Percentiles rank a stretch among this genome's conserved stretches.
These are phyloP conservation scores for Sitta carolinensis DNA, from an alignment of 2,797 vertebrate species.

Conservation along the genomic window DNA sequence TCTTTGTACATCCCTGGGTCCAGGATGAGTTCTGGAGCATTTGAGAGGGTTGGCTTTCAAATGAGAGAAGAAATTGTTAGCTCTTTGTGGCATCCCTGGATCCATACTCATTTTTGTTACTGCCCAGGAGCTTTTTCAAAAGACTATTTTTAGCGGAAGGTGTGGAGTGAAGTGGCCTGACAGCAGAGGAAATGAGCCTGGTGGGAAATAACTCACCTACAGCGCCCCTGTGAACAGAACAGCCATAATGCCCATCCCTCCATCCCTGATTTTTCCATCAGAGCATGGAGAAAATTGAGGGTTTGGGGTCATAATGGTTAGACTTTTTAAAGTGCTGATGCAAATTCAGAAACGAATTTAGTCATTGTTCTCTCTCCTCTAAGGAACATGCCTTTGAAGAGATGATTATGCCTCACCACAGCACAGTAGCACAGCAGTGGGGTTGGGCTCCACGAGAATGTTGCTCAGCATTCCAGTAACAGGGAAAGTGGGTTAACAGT, in stretches of 20 bases:
- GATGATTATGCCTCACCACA: rapidly evolving
- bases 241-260: not conserved
- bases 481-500: not conserved
- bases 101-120: not conserved
- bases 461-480: not conserved
- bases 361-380: not conserved
- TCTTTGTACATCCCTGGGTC: rapidly evolving
- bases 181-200: not conserved
- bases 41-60: not conserved
- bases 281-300: not conserved
- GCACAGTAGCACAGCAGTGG: rapidly evolving
- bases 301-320: not conserved
- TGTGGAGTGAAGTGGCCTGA: not conserved
- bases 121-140: not conserved
- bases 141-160: not conserved
- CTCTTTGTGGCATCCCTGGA: not conserved
- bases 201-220: not conserved
- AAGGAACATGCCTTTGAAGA: not conserved
- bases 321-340: not conserved
- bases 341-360: not conserved
- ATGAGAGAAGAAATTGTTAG: not conserved
- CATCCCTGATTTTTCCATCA: not conserved
- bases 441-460: not conserved
- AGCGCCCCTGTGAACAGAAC: not conserved
- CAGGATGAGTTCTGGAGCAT: not conserved